phyloP scores from a whole-genome alignment of 2,797 vertebrate genomes.

The Echiichthys vipera region DNA sequence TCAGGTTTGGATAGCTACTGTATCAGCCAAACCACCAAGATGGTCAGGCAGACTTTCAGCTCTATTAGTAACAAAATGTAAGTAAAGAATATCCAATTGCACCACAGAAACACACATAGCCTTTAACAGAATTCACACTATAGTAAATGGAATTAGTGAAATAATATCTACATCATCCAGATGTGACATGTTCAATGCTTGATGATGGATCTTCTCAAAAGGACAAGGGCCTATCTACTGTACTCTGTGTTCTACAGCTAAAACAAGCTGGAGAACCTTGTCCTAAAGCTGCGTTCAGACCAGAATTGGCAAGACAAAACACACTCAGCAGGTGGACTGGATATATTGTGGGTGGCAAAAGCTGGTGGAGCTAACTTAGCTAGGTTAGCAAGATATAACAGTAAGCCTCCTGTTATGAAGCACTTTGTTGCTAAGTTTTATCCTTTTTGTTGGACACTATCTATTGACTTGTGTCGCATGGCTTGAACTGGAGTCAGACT shows the following conservation, averaged over 20 bases:
- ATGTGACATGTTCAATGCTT: neutral
- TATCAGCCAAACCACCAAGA: no score
- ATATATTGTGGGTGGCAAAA: constrained; percentile 36
- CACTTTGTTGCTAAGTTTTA: no score
- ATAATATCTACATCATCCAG: neutral
- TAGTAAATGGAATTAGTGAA: no score
- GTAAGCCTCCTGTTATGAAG: neutral
- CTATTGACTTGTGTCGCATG: no score
- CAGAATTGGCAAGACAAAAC: constrained; percentile 20
- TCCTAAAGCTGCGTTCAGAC: constrained; percentile 6
- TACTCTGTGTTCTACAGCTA: neutral
- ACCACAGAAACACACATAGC: neutral
- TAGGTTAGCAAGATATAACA: no score
- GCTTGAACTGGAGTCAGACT: no score
- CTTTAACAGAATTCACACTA: no score
- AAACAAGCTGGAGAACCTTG: neutral
- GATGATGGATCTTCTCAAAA: neutral
- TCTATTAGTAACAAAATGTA: no score
- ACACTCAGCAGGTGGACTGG: constrained; percentile 28
- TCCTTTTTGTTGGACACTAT: no score
- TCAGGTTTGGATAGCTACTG: no score
- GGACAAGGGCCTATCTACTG: neutral
- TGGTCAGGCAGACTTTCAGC: no score
- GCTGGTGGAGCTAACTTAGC: neutral
- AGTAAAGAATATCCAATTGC: neutral